Evolutionary conservation across 2,797 vertebrate species (phyloP).

Genomic region (Graptemys geographica): DNA sequence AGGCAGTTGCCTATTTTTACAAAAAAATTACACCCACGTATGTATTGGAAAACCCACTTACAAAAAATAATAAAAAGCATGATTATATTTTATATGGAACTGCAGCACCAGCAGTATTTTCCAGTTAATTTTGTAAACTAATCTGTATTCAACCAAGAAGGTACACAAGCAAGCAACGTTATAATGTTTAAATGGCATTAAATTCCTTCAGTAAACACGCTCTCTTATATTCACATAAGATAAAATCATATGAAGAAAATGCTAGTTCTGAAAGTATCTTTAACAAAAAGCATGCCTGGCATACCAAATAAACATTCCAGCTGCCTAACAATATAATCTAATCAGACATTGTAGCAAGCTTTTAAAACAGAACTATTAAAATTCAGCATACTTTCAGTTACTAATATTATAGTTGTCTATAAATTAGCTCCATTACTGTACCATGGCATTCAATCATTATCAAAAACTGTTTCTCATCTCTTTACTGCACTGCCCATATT

Average conservation of each 20-base stretch:
- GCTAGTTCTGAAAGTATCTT: neutral
- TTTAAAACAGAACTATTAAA: slow-evolving; percentile 4
- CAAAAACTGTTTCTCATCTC: neutral
- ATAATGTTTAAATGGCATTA: neutral
- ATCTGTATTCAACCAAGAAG: neutral
- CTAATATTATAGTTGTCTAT: neutral
- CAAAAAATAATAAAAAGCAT: neutral
- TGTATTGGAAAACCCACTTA: neutral
- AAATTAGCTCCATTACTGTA: neutral
- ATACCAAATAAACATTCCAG: neutral
- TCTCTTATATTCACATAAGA: neutral
- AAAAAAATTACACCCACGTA: neutral
- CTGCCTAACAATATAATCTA: neutral
- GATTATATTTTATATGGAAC: neutral
- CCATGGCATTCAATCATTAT: rapidly evolving
- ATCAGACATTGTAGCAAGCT: neutral
- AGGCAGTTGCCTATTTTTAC: slow-evolving; percentile 9
- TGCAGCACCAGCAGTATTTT: neutral
- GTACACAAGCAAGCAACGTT: neutral
- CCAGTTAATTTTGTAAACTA: neutral
- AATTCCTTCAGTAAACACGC: neutral
- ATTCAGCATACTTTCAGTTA: rapidly evolving
- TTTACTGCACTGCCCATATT: neutral
- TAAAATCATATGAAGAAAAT: too few relatives aligned
- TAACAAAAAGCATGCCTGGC: slow-evolving; percentile 34